Conservation (phyloP, 2,797 vertebrate species). For the Mus minutoides region DNA sequence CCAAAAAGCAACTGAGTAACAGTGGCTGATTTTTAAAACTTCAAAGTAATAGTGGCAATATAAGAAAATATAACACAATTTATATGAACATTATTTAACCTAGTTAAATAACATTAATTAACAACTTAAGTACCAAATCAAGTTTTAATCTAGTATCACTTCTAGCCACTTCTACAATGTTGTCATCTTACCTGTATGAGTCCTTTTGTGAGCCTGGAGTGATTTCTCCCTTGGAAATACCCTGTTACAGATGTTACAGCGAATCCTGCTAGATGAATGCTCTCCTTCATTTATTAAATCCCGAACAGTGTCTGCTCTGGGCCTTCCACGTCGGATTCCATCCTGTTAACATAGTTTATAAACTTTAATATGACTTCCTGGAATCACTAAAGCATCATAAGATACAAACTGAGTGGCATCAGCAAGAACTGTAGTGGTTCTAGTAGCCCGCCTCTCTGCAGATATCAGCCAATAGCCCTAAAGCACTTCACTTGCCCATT, state of each 20-base stretch:
- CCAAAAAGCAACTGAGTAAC: constrained; percentile 45
- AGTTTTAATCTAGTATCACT: constrained; percentile 17
- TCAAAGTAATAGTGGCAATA: not conserved
- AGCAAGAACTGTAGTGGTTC: not conserved
- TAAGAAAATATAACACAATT: constrained; percentile 27
- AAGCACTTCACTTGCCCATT: not conserved
- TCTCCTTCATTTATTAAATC: constrained; percentile 97
- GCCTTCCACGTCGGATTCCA: constrained; percentile 94
- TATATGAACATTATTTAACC: not conserved
- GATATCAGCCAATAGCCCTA: not conserved
- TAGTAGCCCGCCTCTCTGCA: not conserved
- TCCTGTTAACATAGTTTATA: constrained; percentile 89
- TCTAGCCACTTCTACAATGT: not conserved
- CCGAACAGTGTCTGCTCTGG: constrained; percentile 95
- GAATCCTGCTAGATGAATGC: constrained; percentile 96
- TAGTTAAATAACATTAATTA: constrained; percentile 3
- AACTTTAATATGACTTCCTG: constrained; percentile 28
- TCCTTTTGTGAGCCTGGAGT: constrained; percentile 98
- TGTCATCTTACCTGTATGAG: constrained; percentile 93
- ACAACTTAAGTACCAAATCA: not conserved
- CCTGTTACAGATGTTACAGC: constrained; percentile 97
- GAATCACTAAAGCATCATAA: constrained; percentile 38
- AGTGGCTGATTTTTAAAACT: not conserved
- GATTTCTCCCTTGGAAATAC: constrained; percentile 98
- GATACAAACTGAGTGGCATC: constrained; percentile 19